Conservation (phyloP, 1,140 invertebrate species). For the Andrena cerasifolii region DNA sequence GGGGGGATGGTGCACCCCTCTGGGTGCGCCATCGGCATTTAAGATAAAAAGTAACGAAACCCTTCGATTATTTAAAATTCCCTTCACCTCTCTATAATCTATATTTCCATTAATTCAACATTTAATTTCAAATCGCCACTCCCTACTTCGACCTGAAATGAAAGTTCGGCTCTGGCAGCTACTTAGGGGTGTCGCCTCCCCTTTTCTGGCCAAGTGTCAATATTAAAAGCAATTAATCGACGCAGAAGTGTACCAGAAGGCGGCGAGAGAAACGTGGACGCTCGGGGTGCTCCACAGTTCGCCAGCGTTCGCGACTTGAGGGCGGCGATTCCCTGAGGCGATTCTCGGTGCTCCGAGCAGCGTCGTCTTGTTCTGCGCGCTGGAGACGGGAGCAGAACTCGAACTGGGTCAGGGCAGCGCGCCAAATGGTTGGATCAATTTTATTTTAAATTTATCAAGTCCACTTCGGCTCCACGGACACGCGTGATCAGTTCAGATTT, state of each 20-base stretch:
- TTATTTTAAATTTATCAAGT: constrained; percentile 75
- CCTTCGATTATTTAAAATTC: no score
- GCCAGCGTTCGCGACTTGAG: constrained; percentile 36
- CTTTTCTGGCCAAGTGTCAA: no score
- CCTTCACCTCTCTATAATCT: no score
- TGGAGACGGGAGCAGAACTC: constrained; percentile 70
- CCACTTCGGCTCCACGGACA: constrained; percentile 42
- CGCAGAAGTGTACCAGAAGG: neutral
- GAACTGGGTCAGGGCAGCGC: constrained; percentile 74
- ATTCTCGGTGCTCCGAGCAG: constrained; percentile 55
- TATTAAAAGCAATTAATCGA: neutral
- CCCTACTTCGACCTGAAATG: no score
- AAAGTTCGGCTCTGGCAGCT: no score
- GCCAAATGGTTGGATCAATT: constrained; percentile 71
- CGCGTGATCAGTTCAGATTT: constrained; percentile 43
- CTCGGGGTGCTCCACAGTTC: neutral
- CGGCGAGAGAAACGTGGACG: neutral
- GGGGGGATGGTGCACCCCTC: no score
- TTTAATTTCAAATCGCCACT: no score
- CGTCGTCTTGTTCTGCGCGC: constrained; percentile 47
- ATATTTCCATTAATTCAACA: no score
- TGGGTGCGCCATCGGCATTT: no score
- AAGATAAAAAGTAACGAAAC: no score
- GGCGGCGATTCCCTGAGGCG: constrained; percentile 70
- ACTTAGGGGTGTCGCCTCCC: no score